Evolutionary conservation across 2,888 invertebrate genomes (phyloP), one percentile per base, ranked within the genome.

Genomic region (Thecophora atra): DNA sequence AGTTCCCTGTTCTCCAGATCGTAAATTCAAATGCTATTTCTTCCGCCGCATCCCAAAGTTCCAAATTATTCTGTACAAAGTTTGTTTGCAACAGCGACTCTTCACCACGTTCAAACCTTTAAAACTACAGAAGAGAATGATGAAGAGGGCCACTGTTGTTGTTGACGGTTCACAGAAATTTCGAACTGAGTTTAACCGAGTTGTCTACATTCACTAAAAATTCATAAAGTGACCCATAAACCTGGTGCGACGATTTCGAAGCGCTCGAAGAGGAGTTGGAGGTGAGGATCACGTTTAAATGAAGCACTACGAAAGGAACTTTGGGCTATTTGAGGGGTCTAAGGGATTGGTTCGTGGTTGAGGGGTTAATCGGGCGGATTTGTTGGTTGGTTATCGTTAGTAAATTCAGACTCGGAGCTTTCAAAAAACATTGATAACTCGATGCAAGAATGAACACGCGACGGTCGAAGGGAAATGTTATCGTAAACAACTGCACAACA

Each of bases 401-500:
- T 47, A 21, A 64, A 63, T 63, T 63, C 47, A 8, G 24, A 64
- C 21, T 47, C 11, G 37, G 11, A 37, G 37, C 37, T 37, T 37
- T 15, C 19, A 6, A 1, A 19, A 52, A 52, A 52, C 52, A 19
- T 17, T 52, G 8, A 0, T 19, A 52, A 52, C 52, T 52, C 52
- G 52, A 19, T 4, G 8, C 7, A 58, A 2, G 26, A 58, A 8
- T 56, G 26, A n/a, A 65, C 65, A 19, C 37, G 11, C 11, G 7
- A 17, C 19, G 56, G 44, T 26, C 58, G 51, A 7, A 26, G 68
- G 17, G 58, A 68, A 67, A 68, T 24, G 37, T 65, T 52, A 65
- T 68, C 58, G 44, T 44, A 68, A 68, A 68, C 68, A 56, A 68
- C 47, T 24, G 24, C 13, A n/a, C n/a, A 64, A 47, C 42, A 63